phyloP scores from a whole-genome alignment of 2,113 vertebrate genomes.

The Seriola quinqueradiata region DNA sequence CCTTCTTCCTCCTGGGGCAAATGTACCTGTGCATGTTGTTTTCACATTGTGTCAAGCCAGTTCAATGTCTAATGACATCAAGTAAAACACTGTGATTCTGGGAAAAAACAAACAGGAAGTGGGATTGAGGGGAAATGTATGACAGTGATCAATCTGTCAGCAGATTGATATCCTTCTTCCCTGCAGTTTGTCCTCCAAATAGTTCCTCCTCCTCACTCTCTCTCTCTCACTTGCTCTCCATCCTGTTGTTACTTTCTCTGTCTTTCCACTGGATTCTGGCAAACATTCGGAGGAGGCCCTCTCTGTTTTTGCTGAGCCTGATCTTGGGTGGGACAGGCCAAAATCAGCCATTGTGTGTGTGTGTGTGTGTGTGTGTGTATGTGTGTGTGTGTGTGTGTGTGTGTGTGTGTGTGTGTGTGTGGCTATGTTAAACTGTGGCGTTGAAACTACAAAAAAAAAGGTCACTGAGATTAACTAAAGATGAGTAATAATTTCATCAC shows the following conservation, averaged over 20 bases:
- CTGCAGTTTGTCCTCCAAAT: neutral
- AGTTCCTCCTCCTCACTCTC: neutral
- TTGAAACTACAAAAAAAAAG: conserved; percentile 5
- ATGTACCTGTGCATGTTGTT: neutral
- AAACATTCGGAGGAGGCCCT: conserved; percentile 19
- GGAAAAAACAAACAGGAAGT: conserved; percentile 6
- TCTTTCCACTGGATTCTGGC: conserved; percentile 27
- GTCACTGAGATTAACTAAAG: conserved; percentile 15
- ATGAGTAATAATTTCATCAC: neutral
- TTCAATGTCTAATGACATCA: conserved; percentile 20
- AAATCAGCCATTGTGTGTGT: conserved; percentile 27
- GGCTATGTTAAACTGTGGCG: conserved; percentile 1
- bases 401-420: conserved; percentile 4
- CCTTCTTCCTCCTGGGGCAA: neutral
- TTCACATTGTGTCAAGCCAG: neutral
- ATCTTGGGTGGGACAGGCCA: conserved; percentile 18
- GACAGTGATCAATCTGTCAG: neutral
- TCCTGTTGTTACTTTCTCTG: conserved; percentile 24
- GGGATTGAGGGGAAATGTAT: neutral
- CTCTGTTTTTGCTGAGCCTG: conserved; percentile 21
- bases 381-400: conserved; percentile 13
- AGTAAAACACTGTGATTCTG: conserved; percentile 14
- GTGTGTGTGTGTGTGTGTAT: conserved; percentile 26
- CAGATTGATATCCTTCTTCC: neutral
- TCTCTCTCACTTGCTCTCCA: neutral